A percentile compares a stretch with the other conserved stretches of the same genome.
Evolutionary conservation across 2,113 vertebrate genomes (phyloP).

Genomic region (Gallinago jamesoni): DNA sequence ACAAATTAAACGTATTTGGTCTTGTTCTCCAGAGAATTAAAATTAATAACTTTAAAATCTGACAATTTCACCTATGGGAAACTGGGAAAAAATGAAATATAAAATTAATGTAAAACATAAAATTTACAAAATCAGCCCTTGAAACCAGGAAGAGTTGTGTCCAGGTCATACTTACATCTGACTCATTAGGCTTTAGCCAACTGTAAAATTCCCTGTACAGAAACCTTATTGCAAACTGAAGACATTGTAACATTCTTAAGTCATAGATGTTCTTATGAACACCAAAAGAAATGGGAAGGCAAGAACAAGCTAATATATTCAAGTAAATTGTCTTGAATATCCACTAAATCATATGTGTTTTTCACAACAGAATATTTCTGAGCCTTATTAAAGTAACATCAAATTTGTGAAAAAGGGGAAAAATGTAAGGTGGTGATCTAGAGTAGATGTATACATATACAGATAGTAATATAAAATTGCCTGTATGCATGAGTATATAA

Average conservation of each 20-base stretch:
- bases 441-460: not conserved
- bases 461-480: not conserved
- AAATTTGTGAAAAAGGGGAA: not conserved
- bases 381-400: not conserved
- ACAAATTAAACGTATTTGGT: not conserved
- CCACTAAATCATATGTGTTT: not conserved
- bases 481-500: not conserved
- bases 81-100: not conserved
- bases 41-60: not conserved
- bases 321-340: not conserved
- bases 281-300: not conserved
- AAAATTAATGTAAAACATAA: not conserved
- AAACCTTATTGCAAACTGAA: not conserved
- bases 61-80: not conserved
- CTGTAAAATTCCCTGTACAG: not conserved
- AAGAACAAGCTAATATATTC: not conserved
- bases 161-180: not conserved
- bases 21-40: not conserved
- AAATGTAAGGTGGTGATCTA: not conserved
- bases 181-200: not conserved
- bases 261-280: not conserved
- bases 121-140: not conserved
- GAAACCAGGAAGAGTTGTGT: not conserved
- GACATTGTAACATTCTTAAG: not conserved
- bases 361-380: not conserved